Evolutionary conservation across 1,140 invertebrate genomes (phyloP), one percentile per base, ranked within the genome.

Genomic region (Aphelinus certus): DNA sequence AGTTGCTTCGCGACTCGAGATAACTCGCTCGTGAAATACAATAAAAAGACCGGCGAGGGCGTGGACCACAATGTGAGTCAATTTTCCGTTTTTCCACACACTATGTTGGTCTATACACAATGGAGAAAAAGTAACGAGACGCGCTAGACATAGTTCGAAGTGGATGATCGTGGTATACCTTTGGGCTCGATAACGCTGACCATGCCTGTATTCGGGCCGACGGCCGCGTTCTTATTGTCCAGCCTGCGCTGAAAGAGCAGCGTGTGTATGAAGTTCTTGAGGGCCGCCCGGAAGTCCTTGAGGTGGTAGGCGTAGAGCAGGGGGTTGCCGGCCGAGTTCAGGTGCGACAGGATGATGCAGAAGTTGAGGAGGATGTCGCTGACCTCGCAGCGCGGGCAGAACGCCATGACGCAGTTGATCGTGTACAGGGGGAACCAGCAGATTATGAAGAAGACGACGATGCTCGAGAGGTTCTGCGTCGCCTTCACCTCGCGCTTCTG

Each of bases 361-460:
- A 93, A 92, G 60, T 95, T 91, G 58, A 95, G 91, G n/a, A 95
- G 81, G 6, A 91, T 87, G 0, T 90, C 88, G 76, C 92, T 91
- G 47, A 95, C 92, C 65, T 90, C 83, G 79, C 93, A 93, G 2
- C 90, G 81, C 0, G 89, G 90, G 79, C 92, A 94, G 83, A 96
- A 96, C 1, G 95, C 95, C 83, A 94, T 91, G 26, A 96, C 90
- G 79, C 94, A 96, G 85, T 97, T 97, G 76, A 96, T 95, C 46
- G 95, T 96, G 87, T 97, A 97, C 2, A 97, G 88, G 0, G 95
- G 95, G 65, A 97, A 94, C 95, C 96, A 97, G 82, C 95, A 97
- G 62, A 97, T 90, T 86, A 97, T 95, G 88, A 97, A 97, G 87
- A 97, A 96, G 53, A 95, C 87, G 1, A 97, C 95, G 66, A 97